Conservation (phyloP, 2,113 vertebrate genomes). For the Megaceryle maxima region DNA sequence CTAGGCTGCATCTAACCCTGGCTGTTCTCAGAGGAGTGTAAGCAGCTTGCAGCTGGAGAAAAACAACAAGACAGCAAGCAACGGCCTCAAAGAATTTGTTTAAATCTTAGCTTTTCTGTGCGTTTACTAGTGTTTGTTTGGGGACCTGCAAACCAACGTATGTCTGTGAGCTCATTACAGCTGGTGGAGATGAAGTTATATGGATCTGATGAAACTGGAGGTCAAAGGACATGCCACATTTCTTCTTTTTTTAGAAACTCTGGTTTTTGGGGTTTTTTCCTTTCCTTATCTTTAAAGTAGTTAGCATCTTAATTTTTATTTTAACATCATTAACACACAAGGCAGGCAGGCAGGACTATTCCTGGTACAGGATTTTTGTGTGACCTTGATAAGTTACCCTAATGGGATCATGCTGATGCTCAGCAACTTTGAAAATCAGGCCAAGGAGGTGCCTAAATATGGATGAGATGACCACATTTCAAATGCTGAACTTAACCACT, state of each 20-base stretch:
- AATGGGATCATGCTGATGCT: background rate
- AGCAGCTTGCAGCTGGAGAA: background rate
- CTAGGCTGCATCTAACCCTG: background rate
- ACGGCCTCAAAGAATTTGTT: background rate
- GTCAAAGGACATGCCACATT: fast-evolving
- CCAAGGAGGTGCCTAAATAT: background rate
- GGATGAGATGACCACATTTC: constrained; percentile 2
- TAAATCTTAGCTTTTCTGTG: background rate
- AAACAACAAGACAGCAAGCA: background rate
- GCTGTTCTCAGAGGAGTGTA: background rate
- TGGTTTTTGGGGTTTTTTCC: background rate
- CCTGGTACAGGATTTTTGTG: background rate
- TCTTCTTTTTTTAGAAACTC: background rate
- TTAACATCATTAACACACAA: background rate
- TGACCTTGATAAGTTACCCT: constrained; percentile 33
- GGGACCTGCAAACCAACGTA: background rate
- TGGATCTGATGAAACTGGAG: background rate
- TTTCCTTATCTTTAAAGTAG: background rate
- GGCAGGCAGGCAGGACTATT: background rate
- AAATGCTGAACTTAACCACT: background rate
- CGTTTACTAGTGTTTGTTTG: background rate
- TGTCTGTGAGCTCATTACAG: background rate
- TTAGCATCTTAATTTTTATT: background rate
- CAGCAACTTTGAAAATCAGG: constrained; percentile 32
- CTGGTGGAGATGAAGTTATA: background rate